Evolutionary conservation across 2,888 invertebrate genomes (phyloP), one percentile per base, ranked within the genome.

Genomic region (Drosophila crucigera): DNA sequence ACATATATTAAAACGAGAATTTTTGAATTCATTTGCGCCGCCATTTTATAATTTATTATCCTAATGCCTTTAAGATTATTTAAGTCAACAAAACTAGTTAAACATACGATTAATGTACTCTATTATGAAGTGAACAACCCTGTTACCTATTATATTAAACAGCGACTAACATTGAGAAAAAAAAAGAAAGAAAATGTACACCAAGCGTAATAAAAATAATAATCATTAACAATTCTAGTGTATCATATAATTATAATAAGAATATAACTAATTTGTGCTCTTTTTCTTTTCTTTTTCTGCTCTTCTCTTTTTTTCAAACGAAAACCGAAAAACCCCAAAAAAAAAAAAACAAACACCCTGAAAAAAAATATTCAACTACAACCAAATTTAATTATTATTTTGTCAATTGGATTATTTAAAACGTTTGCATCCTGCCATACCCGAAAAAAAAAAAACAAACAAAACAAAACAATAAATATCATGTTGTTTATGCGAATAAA

Each of bases 231-330:
- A 80, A 84, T 80, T 80, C 71, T 87, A 87, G 87, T 76, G 76
- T 83, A 84, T 73, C 82, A 84, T 84, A 80, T 77, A 71, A 82
- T 80, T 85, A 76, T 66, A 68, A 81, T 76, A 73, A 78, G 82
- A 81, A 78, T 83, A 81, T 80, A 80, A 92, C 92, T 92, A 91
- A 92, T 92, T 92, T 91, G 84, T 89, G 84, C 84, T 89, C 85
- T 90, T 91, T 90, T 90, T 91, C 87, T 91, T 88, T 91, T 90
- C 91, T 87, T 91, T 90, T 89, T 90, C 87, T 91, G 90, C 90
- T 90, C 90, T 91, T 91, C 90, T 91, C 89, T 85, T 91, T 91
- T 88, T 89, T 87, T 87, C 76, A 69, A 84, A 55, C 56, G 52
- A 74, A 71, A 68, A 43, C 68, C 49, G 37, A 72, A 69, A 50